Evolutionary conservation across 2,797 vertebrate species (phyloP), one percentile per base, ranked within the genome.

Genomic region (Takifugu ocellatus): DNA sequence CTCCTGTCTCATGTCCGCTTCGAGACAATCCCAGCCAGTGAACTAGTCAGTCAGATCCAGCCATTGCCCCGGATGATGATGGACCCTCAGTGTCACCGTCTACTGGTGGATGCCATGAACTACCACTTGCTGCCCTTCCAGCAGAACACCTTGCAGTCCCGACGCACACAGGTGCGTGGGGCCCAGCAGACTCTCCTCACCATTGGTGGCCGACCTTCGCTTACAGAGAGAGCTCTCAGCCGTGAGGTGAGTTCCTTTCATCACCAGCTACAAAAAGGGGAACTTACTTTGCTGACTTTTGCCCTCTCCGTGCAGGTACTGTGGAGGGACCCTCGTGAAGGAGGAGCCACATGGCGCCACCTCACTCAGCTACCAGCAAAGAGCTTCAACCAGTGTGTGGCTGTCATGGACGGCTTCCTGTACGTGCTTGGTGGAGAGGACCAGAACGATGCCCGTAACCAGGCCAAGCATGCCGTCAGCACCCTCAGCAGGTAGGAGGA

Each of bases 101-200:
- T 94, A 64, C 87, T 95, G 17, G 93, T 94, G 61, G 92, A 94
- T 25, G 94, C 93, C 58, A 94, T 95, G 93, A 95, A 94, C 86
- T 94, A 95, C 84, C 93, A 95, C 87, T 86, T 95, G 63, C 90
- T 95, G 63, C 94, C 93, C 8, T 84, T 92, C 83, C 92, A 93
- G 84, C 93, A 95, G 75, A 95, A 94, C 74, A 81, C 77, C 5
- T 87, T 94, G 64, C 93, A 94, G 86, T 94, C 92, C 46, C 71
- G 75, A 1, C 92, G 92, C 65, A 93, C 92, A 0, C 90, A 90
- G 61, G 88, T 93, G 59, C 87, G 92, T 7, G 92, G 84, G 29
- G 84, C 90, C n/a, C 91, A 91, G 66, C 89, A 76, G 31, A 91
- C 91, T 2, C 85, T 95, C 66, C 83, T 94, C 44, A 90, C 88